Evolutionary conservation across 2,888 invertebrate species (phyloP), one percentile per base, ranked within the genome.

Genomic region (Synanthedon formicaeformis): DNA sequence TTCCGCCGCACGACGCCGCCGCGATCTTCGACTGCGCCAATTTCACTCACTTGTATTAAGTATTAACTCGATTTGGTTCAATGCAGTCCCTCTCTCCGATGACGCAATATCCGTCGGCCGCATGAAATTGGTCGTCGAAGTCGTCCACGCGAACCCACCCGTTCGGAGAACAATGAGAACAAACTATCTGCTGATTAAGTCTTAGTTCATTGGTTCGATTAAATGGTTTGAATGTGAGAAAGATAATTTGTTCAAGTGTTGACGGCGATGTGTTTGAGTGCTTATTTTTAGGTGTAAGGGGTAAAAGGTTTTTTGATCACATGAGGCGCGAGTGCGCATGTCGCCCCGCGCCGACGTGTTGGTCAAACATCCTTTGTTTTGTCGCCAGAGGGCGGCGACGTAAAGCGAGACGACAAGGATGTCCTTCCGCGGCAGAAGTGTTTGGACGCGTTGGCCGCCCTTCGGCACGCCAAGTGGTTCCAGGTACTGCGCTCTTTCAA

Each of bases 381-480:
- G 87, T 84, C 85, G 84, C 86, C 88, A 88, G 81, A 88, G 83
- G 84, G 89, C 78, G 91, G 88, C 88, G 84, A 89, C 88, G 88
- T 85, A 89, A 89, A 85, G 89, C 91, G 92, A 89, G 92, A 92
- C 90, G 92, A 92, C 91, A 92, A 93, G 90, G 98, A 98, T 91
- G 94, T 96, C 88, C 94, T 99, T 90, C 96, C 97, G 92, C 96
- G 96, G 91, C 96, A 96, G 91, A 97, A 97, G 91, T 99, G 99
- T 93, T 95, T 99, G 91, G 95, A 97, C 92, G 98, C 99, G 91
- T 94, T 99, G 91, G 98, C 99, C 91, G 96, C 97, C 90, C 94
- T 99, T 90, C 96, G 99, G 91, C 98, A 98, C 93, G 97, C 98
- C 91, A 99, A 99, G 92, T 99, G 99, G 98, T 99, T 99, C 94